These are phyloP conservation scores for Latrodectus hesperus DNA, from an alignment of 2,888 invertebrate species.

Conservation along the genomic window DNA sequence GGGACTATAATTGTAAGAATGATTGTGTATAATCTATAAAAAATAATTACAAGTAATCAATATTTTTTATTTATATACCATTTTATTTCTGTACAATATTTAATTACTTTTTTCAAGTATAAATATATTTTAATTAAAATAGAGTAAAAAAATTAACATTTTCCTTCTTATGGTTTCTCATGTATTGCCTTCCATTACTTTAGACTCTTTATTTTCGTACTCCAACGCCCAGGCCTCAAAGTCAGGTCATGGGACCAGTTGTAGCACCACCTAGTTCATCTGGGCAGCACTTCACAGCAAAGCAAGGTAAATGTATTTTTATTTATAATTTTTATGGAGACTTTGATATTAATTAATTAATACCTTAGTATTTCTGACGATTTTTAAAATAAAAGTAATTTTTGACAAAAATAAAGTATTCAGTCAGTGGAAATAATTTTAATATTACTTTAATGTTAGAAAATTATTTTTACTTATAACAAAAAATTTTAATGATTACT, in stretches of 20 bases:
- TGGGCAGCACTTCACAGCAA: slow-evolving; percentile 58
- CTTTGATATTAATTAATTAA: background rate
- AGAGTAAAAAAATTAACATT: no score
- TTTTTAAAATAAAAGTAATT: no score
- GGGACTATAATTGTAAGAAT: no score
- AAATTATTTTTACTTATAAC: background rate
- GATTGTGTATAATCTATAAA: background rate
- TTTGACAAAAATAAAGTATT: no score
- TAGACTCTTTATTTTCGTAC: slow-evolving; percentile 64
- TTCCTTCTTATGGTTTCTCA: no score
- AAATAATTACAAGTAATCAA: background rate
- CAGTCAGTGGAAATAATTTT: no score
- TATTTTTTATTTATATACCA: background rate
- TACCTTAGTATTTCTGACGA: background rate
- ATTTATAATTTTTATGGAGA: background rate
- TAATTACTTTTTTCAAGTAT: no score
- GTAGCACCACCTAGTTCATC: slow-evolving; percentile 51
- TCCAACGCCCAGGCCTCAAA: slow-evolving; percentile 52
- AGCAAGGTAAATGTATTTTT: slow-evolving; percentile 42
- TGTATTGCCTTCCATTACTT: background rate
- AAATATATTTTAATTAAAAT: no score
- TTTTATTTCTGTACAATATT: background rate
- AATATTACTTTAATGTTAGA: no score
- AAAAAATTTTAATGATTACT: no score
- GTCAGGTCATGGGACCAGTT: slow-evolving; percentile 60